Evolutionary conservation across 1,140 invertebrate genomes (phyloP), one percentile per base, ranked within the genome.

Genomic region (Tribolium castaneum): DNA sequence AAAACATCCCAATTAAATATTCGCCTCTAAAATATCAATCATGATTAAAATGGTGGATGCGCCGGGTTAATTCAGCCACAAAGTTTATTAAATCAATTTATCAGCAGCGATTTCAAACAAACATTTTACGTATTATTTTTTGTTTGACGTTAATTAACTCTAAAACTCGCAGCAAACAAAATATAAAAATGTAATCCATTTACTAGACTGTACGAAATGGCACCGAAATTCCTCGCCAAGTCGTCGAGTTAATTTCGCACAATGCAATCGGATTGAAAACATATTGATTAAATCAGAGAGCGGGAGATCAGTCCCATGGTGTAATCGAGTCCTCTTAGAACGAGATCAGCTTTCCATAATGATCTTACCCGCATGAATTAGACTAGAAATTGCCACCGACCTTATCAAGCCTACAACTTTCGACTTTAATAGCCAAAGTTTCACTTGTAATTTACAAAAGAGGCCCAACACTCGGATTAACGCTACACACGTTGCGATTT

Each of bases 321-420:
- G 10, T 35, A 35, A 66, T 34, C n/a, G 59, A 34, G 25, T 12
- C 30, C 25, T 35, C 30, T 35, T 12, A 22, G 30, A 12, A 5
- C 30, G 30, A 66, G 59, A 66, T 66, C 59, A 35, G 59, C 25
- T 66, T 66, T 35, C 59, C 59, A 66, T 66, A 66, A 66, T 66
- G 59, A 66, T 66, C 59, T 66, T 66, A 66, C 59, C 59, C 59
- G 59, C 59, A 66, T 66, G 59, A 66, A 66, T 66, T 66, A 66
- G 59, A 66, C 59, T 66, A 66, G 59, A 66, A 66, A 66, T 66
- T 66, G 59, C 59, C 59, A 35, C 59, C 59, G 14, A 66, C 59
- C 59, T 66, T 66, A 39, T 66, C 59, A 66, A 66, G 59, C 59
- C 59, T 66, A 66, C 59, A 35, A 66, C 59, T 66, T 59, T 66